Evolutionary conservation across 2,888 invertebrate genomes (phyloP).

Genomic region (Busseola fusca): DNA sequence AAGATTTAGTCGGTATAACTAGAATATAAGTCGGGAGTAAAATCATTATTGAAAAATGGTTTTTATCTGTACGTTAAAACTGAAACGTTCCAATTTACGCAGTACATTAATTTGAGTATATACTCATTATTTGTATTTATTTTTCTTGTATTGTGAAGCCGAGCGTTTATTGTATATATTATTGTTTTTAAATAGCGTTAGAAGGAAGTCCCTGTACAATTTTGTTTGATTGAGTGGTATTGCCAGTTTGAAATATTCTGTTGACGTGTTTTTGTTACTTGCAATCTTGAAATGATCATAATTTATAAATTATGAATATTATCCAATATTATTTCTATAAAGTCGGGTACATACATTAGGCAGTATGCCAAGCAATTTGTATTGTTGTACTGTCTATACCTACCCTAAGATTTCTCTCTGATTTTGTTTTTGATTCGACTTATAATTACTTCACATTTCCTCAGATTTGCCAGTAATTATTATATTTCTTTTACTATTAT

Average conservation of each 20-base stretch:
- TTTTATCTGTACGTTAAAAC: conserved; percentile 52
- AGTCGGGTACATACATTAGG: background rate
- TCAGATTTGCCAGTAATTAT: background rate
- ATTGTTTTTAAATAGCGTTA: conserved; percentile 60
- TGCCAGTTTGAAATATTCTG: conserved; percentile 31
- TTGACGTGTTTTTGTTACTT: conserved; percentile 6
- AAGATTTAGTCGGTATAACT: conserved; percentile 70
- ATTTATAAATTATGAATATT: background rate
- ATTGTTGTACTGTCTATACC: background rate
- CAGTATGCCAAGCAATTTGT: background rate
- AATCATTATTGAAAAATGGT: conserved; percentile 58
- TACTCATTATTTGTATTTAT: conserved; percentile 69
- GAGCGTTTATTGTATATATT: conserved; percentile 68
- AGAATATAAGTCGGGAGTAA: conserved; percentile 73
- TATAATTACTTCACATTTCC: background rate
- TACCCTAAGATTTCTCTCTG: background rate
- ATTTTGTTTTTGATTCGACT: background rate
- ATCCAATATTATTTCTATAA: background rate
- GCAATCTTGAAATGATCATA: background rate
- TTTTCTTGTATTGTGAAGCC: conserved; percentile 61
- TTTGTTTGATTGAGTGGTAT: conserved; percentile 55
- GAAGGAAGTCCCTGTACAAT: conserved; percentile 55
- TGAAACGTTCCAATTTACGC: conserved; percentile 65
- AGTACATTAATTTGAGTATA: conserved; percentile 67
- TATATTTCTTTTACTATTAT: background rate